Percentiles rank a stretch among this genome's conserved stretches.
Conservation (phyloP, 1,140 invertebrate genomes). For the Trachymyrmex septentrionalis region DNA sequence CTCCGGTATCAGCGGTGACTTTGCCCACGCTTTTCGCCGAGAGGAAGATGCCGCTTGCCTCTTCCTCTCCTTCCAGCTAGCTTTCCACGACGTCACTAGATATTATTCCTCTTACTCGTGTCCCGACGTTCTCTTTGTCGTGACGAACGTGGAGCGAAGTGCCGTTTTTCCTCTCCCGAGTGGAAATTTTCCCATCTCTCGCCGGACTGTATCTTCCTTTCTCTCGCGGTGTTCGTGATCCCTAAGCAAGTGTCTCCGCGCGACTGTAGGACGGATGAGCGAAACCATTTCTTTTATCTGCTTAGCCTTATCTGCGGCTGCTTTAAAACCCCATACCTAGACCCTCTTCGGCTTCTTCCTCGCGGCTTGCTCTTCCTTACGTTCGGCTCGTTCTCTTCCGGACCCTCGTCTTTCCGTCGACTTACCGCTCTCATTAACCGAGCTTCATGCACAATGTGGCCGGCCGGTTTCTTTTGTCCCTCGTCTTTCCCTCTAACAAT, state of each 20-base stretch:
- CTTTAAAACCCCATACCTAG: conserved; percentile 65
- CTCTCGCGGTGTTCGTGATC: conserved; percentile 24
- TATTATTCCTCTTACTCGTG: conserved; percentile 25
- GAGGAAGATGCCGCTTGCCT: conserved; percentile 7
- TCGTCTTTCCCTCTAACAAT: not conserved
- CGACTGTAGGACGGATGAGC: conserved; percentile 33
- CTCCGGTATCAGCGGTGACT: conserved; percentile 63
- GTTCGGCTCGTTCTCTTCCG: not conserved
- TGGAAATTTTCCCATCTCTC: not conserved
- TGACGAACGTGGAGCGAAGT: not conserved
- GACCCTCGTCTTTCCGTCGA: conserved; percentile 1
- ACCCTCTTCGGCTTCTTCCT: conserved; percentile 29
- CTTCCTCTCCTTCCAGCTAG: conserved; percentile 34
- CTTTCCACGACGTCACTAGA: conserved; percentile 15
- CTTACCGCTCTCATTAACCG: conserved; percentile 79
- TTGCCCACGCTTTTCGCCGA: conserved; percentile 59
- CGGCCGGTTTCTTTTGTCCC: conserved; percentile 43
- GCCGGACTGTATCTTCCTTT: not conserved
- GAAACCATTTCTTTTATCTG: conserved; percentile 71
- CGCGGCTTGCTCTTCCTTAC: conserved; percentile 29
- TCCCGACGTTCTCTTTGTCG: conserved; percentile 37
- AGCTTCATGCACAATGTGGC: conserved; percentile 76
- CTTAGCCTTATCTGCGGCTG: conserved; percentile 72
- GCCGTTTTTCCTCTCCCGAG: conserved; percentile 35
- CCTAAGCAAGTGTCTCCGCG: conserved; percentile 27